Evolutionary conservation across 2,797 vertebrate genomes (phyloP).

Genomic region (Ibycter americanus): DNA sequence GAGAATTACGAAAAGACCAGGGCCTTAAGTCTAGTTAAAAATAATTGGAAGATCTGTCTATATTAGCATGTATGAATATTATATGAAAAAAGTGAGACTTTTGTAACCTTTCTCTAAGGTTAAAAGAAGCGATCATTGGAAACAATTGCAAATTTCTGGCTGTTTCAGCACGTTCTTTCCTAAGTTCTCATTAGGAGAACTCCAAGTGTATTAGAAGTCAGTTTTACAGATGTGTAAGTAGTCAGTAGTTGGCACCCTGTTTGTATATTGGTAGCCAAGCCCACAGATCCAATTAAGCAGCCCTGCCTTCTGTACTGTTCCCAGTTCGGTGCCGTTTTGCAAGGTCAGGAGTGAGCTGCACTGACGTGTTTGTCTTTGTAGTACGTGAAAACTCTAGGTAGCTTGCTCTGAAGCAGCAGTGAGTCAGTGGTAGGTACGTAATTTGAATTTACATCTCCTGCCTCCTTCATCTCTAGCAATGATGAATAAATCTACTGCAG

Average conservation of each 20-base stretch:
- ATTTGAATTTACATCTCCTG: neutral
- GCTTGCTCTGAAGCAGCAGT: neutral
- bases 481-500: neutral
- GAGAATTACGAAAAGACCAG: neutral
- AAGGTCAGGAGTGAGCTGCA: neutral
- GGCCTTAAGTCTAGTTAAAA: neutral
- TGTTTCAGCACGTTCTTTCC: neutral
- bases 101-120: neutral
- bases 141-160: neutral
- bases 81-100: neutral
- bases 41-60: neutral
- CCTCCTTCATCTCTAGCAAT: neutral
- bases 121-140: neutral
- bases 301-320: neutral
- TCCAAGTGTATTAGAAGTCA: neutral
- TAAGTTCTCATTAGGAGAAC: neutral
- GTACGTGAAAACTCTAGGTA: neutral
- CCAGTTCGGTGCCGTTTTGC: neutral
- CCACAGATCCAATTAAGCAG: neutral
- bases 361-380: neutral
- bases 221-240: neutral
- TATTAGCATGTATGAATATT: neutral
- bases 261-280: neutral
- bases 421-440: neutral
- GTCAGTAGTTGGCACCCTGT: neutral